Evolutionary conservation across 2,888 invertebrate genomes (phyloP), one percentile per base, ranked within the genome.

Genomic region (Trisateles emortualis): DNA sequence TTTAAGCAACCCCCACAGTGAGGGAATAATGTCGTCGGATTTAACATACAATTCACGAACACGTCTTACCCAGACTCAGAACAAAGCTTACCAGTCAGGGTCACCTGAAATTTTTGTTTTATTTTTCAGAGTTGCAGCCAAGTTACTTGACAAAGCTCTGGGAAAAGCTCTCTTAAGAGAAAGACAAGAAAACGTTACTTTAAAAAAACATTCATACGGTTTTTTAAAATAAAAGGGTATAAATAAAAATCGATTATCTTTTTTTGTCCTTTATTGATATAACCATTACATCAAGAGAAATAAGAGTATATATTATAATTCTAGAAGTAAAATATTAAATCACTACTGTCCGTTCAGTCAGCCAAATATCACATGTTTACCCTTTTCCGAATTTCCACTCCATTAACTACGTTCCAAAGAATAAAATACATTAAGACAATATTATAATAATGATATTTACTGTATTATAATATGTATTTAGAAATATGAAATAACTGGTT

Each of bases 121-220:
- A 14, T 33, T 43, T 9, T 10, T 19, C 84, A 93, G 93, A 61
- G 76, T 82, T 22, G 92, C 92, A 52, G 97, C 96, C 0, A 91
- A 95, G 64, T 92, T 94, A 47, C 87, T 98, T 4, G 96, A 98
- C 79, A 88, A 94, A 69, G 94, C 95, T 17, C 86, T 98, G 16
- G 93, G 95, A 48, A 90, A 93, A 66, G 94, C 95, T 14, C 86
- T 97, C 2, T 81, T 94, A 63, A 86, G 94, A 52, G 96, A 96
- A 80, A 76, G 83, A 54, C 59, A 73, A 53, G 84, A 88, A 78
- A 79, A 76, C 45, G 55, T 72, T 22, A 79, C 68, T 44, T 78
- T 90, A 42, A 94, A 90, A 66, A 91, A 90, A 69, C 78, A 87
- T 68, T 87, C 94, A 26, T 92, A 94, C 72, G 94, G 94, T 47